Conservation (phyloP, 1,140 invertebrate genomes). For the Acyrthosiphon pisum region DNA sequence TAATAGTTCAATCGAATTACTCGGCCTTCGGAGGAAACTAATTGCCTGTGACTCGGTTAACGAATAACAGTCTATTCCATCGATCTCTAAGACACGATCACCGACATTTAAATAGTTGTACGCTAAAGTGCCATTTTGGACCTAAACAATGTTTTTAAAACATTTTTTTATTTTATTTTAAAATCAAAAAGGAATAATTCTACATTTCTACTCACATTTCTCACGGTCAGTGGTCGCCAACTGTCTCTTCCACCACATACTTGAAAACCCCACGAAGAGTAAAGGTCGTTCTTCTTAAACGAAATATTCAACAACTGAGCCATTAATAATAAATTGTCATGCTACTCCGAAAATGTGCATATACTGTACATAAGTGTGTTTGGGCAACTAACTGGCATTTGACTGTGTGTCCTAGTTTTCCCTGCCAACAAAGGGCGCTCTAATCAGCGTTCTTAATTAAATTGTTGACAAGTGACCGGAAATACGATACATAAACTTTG, state of each 20-base stretch:
- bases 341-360: constrained; percentile 30
- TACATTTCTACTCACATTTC: constrained; percentile 58
- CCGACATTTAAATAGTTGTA: constrained; percentile 58
- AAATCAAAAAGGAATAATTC: not conserved
- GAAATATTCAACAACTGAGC: constrained; percentile 59
- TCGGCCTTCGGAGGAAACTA: constrained; percentile 44
- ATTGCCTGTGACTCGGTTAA: constrained; percentile 55
- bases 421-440: constrained; percentile 34
- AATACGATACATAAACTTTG: constrained; percentile 46
- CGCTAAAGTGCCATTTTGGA: constrained; percentile 58
- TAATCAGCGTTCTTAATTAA: constrained; percentile 42
- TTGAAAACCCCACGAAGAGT: constrained; percentile 59
- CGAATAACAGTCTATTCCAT: constrained; percentile 55
- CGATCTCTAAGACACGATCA: constrained; percentile 58
- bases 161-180: not conserved
- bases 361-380: constrained; percentile 11
- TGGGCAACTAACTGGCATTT: constrained; percentile 37
- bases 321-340: constrained; percentile 48
- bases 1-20: constrained; percentile 57
- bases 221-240: constrained; percentile 58
- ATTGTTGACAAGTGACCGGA: constrained; percentile 42
- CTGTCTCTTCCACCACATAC: constrained; percentile 58
- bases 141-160: constrained; percentile 48
- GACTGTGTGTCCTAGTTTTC: constrained; percentile 40
- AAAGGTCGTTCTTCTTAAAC: constrained; percentile 59